These are phyloP conservation scores for Prinia subflava DNA, from an alignment of 2,113 vertebrate genomes.

Conservation along the genomic window DNA sequence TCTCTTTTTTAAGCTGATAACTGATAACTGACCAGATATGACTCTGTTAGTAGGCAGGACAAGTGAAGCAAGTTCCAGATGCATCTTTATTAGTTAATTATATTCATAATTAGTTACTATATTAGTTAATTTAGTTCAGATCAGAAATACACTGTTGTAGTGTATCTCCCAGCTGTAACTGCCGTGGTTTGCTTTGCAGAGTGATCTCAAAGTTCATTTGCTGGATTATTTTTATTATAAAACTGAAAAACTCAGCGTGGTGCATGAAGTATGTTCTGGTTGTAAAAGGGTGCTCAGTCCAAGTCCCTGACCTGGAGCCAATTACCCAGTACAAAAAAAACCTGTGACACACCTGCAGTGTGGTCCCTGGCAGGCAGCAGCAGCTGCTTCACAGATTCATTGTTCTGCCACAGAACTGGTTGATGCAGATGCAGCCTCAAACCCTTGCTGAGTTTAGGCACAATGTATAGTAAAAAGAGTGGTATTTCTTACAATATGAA, in stretches of 20 bases:
- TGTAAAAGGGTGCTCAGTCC: neutral
- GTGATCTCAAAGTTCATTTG: neutral
- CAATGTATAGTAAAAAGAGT: neutral
- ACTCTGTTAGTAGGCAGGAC: neutral
- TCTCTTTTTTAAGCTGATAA: neutral
- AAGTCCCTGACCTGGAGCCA: neutral
- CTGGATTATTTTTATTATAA: neutral
- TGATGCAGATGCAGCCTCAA: neutral
- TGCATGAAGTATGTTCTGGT: neutral
- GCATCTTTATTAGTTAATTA: neutral
- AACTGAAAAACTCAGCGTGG: neutral
- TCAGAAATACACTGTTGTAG: neutral
- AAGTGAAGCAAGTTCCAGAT: neutral
- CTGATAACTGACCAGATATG: rapidly evolving
- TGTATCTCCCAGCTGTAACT: neutral
- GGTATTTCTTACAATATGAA: neutral
- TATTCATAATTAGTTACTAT: neutral
- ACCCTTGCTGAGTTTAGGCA: neutral
- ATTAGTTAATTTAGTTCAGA: neutral
- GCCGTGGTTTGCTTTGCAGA: neutral
- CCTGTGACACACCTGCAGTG: neutral
- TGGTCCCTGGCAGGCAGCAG: neutral
- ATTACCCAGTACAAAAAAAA: neutral
- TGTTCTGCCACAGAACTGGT: neutral
- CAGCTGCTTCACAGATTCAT: neutral